Evolutionary conservation across 2,888 invertebrate genomes (phyloP), one percentile per base, ranked within the genome.

Genomic region (Cybosia mesomella): DNA sequence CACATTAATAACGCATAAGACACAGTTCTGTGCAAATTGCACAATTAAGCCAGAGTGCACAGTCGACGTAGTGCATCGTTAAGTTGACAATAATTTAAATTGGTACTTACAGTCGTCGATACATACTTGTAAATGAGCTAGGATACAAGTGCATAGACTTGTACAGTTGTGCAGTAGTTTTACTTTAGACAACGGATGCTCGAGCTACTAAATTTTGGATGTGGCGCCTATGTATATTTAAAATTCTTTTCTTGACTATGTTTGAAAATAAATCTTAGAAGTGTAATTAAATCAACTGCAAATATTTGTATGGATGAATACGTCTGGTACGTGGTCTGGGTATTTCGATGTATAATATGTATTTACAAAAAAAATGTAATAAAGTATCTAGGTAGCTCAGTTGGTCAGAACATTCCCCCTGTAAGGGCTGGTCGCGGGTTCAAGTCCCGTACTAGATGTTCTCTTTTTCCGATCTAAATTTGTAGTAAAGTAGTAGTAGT

Each of bases 41-140:
- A 72, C 80, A 82, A 82, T 82, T 82, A 79, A 79, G 66, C 58
- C 69, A 60, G 70, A 82, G 75, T 76, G 77, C 77, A 71, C 71
- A 66, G 73, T 67, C 72, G 66, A 72, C 72, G 73, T 68, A 70
- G 69, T 74, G 74, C 79, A 80, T 81, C 82, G 79, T 81, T 82
- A 77, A 81, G 80, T 83, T 82, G 81, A 84, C 86, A 83, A 83
- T 86, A 85, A 86, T 86, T 81, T 86, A 85, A 86, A 85, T 84
- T 83, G 81, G 79, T 80, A 76, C 80, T 73, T 75, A 76, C 72
- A 75, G 71, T 75, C 79, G 71, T 75, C 79, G 82, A 81, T 81
- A 81, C 76, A 75, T 81, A 74, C 77, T 79, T 75, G 81, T 79
- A 76, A 79, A 79, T 74, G 80, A 75, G 68, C 78, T 71, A 68